These are phyloP conservation scores for Agrypnia vestita DNA, from an alignment of 1,140 invertebrate genomes.

Conservation along the genomic window DNA sequence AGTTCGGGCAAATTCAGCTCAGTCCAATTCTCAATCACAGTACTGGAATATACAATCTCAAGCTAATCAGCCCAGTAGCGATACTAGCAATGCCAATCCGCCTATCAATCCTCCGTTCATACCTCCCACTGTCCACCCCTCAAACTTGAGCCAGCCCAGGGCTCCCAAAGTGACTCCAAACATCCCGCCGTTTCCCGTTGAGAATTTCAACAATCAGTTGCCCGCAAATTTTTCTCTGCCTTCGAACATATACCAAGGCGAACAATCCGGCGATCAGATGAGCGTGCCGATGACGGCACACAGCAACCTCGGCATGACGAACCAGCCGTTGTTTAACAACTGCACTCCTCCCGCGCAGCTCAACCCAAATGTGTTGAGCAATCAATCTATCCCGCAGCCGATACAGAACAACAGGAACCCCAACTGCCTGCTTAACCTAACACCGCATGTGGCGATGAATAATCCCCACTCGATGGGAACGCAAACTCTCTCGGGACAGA, in stretches of 20 bases:
- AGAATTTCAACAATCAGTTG: slow-evolving; percentile 50
- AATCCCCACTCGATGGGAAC: slow-evolving; percentile 41
- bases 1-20: slow-evolving; percentile 43
- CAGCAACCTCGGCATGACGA: slow-evolving; percentile 43
- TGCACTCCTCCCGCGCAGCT: slow-evolving; percentile 41
- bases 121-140: slow-evolving; percentile 5
- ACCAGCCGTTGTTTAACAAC: slow-evolving; percentile 54
- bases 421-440: slow-evolving; percentile 47
- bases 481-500: slow-evolving; percentile 46
- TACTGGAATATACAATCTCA: slow-evolving; percentile 50
- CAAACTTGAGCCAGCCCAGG: slow-evolving; percentile 23
- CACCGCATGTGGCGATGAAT: slow-evolving; percentile 41
- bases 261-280: slow-evolving; percentile 35
- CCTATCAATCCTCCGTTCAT: slow-evolving; percentile 18
- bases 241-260: slow-evolving; percentile 36
- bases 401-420: slow-evolving; percentile 56
- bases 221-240: slow-evolving; percentile 47
- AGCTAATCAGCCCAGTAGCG: slow-evolving; percentile 25
- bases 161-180: slow-evolving; percentile 48
- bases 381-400: slow-evolving; percentile 40
- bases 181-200: slow-evolving; percentile 38
- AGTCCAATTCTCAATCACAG: slow-evolving; percentile 41
- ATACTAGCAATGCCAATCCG: slow-evolving; percentile 1
- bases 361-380: slow-evolving; percentile 52
- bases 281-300: slow-evolving; percentile 19